Conservation (phyloP, 2,113 vertebrate genomes). For the Hylia prasina region DNA sequence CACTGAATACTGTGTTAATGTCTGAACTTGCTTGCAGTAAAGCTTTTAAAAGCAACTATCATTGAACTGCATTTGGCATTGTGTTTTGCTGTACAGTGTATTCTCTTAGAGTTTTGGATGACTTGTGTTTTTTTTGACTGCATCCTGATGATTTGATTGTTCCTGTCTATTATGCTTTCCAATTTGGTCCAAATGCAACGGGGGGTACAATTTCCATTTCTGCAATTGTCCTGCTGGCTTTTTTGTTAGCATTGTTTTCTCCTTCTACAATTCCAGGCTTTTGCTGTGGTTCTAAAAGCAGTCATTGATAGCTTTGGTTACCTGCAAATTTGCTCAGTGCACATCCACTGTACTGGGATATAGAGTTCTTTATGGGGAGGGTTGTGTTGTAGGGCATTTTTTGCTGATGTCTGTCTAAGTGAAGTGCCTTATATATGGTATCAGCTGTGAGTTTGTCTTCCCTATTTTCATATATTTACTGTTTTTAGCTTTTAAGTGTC, state of each 20-base stretch:
- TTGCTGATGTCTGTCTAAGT: not conserved
- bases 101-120: not conserved
- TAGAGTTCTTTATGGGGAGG: not conserved
- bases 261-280: not conserved
- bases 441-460: not conserved
- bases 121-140: not conserved
- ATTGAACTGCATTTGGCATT: not conserved
- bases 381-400: not conserved
- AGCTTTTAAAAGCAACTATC: not conserved
- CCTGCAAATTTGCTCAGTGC: not conserved
- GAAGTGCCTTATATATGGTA: not conserved
- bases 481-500: not conserved
- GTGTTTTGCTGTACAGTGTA: accelerated
- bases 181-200: not conserved
- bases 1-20: not conserved
- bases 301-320: not conserved
- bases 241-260: not conserved
- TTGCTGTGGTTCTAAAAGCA: not conserved
- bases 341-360: not conserved
- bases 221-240: not conserved
- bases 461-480: not conserved
- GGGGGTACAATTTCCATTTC: not conserved
- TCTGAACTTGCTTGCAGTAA: not conserved
- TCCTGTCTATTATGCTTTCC: not conserved
- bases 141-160: not conserved